Base-by-base conservation (phyloP, 92 coral and sea anemone species). In the Porites evermanni region DNA sequence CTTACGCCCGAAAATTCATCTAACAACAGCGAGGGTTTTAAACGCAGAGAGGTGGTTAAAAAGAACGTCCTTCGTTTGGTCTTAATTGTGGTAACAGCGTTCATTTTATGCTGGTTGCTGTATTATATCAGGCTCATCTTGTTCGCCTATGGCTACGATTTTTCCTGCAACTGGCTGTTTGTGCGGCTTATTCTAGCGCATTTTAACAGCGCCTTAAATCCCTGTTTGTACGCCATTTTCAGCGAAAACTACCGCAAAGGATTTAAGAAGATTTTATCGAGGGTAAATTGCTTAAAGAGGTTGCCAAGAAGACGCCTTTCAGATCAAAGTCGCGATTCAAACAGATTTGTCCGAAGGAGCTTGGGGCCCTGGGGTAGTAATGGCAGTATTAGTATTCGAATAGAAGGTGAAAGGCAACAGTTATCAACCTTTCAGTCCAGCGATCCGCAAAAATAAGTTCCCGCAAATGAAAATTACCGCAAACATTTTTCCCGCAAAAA, bases 161-260 rank as follows among this genome's bases (percentile, higher is more conserved):
- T 92, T 6, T 89, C 97, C 1, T 92, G 95, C 70, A 73, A 73
- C 44, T 84, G 90, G 72, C 53, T 52, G 17, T 92, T 89, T 72
- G 72, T 92, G 44, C 83, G 97, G 19, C 79, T 90, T 74, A n/a
- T 89, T 2, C 56, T 94, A 10, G 93, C 93, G 19, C 95, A 94
- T 58, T 77, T 91, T 11, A 94, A 94, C 90, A 92, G 93, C 72
- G 93, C 93, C 32, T 23, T 92, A 19, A 94, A 93, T 18, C 97
- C 97, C 1, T 83, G 93, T 12, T 74, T 94, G 72, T 94, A 94
- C 64, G 88, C 80, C 58, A 70, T 70, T 8, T 94, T 90, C 66
- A 94, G 95, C 79, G 93, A 92, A 52, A 78, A 89, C 67, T 92
- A 91, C 56, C 93, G 97, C 17, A 83, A 76, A 24, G 97, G 95